These are phyloP conservation scores for Rugalucina vietnamica DNA, from an alignment of 2,888 invertebrate species.

Conservation along the genomic window DNA sequence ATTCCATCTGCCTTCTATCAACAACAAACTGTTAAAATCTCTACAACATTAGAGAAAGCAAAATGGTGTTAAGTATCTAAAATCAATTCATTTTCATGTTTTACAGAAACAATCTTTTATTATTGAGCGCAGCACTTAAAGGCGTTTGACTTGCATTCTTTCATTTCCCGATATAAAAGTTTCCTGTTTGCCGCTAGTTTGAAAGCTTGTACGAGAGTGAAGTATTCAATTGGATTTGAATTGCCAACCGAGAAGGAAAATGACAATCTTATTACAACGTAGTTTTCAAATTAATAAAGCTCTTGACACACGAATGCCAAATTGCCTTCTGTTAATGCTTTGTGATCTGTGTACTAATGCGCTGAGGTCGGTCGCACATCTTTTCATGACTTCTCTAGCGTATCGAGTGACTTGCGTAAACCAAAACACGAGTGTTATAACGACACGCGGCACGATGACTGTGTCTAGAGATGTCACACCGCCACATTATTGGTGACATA, in stretches of 20 bases:
- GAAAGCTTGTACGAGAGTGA: neutral
- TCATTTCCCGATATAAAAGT: neutral
- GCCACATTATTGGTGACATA: too few species aligned
- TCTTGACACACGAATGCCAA: neutral
- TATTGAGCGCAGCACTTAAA: neutral
- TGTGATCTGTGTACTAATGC: neutral
- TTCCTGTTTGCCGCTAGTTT: slow-evolving; percentile 3
- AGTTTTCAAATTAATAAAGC: slow-evolving; percentile 1
- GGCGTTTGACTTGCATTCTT: slow-evolving; percentile 1
- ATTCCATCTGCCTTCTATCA: neutral
- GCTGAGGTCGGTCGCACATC: neutral
- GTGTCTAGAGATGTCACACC: too few species aligned
- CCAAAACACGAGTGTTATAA: too few species aligned
- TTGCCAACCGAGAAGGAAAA: neutral
- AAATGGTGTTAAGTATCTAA: slow-evolving; percentile 9
- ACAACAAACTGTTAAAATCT: neutral
- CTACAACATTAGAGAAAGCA: neutral
- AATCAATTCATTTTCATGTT: slow-evolving; percentile 12
- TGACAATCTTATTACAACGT: neutral
- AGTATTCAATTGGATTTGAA: neutral
- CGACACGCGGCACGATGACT: too few species aligned
- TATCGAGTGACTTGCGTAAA: neutral
- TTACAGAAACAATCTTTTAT: neutral
- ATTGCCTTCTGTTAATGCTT: neutral
- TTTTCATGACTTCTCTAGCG: neutral